Evolutionary conservation across 53 echinoderm and acorn worm genomes (phyloP).

Genomic region (Antedon mediterranea): DNA sequence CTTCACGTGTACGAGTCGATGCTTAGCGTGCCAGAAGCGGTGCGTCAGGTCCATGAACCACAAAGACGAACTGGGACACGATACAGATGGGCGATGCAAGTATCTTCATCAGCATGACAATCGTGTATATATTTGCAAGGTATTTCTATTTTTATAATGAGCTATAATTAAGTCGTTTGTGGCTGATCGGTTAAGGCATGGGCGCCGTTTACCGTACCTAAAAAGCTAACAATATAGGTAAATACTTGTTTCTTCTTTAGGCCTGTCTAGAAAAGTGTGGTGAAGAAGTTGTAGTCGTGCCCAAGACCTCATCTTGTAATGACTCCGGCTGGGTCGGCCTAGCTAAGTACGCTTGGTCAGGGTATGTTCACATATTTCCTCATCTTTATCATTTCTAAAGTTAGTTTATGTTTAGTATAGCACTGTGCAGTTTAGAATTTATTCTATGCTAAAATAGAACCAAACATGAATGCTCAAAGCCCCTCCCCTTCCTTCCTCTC

Average conservation of each 20-base stretch:
- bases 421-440: too few relatives aligned
- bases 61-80: constrained; percentile 54
- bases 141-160: constrained; percentile 5
- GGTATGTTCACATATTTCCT: constrained; percentile 39
- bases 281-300: constrained; percentile 52
- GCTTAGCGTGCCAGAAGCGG: constrained; percentile 64
- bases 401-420: background rate
- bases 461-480: background rate
- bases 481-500: background rate
- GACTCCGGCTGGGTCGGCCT: constrained; percentile 88
- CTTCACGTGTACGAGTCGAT: constrained; percentile 67
- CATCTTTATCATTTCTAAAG: background rate
- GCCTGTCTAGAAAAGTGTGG: constrained; percentile 54
- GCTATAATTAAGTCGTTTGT: too few relatives aligned
- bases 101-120: constrained; percentile 95
- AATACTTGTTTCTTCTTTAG: constrained; percentile 23
- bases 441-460: background rate
- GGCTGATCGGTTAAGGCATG: too few relatives aligned
- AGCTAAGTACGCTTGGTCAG: constrained; percentile 79
- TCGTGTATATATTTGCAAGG: constrained; percentile 77
- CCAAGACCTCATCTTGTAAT: constrained; percentile 66
- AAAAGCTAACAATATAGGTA: too few relatives aligned
- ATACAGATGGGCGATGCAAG: constrained; percentile 37
- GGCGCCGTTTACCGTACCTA: too few relatives aligned
- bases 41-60: constrained; percentile 82